Conservation (phyloP, 2,113 vertebrate species). For the Brienomyrus brachyistius region DNA sequence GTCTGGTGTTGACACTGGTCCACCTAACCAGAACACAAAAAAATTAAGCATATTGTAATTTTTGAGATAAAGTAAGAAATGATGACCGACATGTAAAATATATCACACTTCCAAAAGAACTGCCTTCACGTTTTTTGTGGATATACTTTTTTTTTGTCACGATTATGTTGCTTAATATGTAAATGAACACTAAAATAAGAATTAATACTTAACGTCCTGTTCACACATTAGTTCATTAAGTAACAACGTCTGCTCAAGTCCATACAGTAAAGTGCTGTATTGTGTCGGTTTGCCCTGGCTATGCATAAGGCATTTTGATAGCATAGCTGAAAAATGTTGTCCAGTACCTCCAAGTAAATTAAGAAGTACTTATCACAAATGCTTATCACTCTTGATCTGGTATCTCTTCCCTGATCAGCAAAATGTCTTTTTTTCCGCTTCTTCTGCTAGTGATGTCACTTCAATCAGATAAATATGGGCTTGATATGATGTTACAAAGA, state of each 20-base stretch:
- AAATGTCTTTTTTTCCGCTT: not conserved
- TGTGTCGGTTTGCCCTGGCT: not conserved
- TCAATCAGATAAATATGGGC: slow-evolving; percentile 10
- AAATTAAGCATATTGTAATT: not conserved
- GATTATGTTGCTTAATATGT: not conserved
- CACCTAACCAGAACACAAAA: not conserved
- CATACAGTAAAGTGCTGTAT: not conserved
- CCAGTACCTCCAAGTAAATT: not conserved
- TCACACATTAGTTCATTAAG: not conserved
- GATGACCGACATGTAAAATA: not conserved
- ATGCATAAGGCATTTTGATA: not conserved
- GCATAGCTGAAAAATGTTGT: not conserved
- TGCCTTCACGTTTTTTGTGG: not conserved
- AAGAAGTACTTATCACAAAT: not conserved
- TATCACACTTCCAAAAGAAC: not conserved
- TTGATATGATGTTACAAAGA: not conserved
- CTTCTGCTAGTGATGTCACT: not conserved
- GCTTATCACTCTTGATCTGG: not conserved
- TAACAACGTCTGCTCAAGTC: not conserved
- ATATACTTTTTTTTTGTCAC: not conserved
- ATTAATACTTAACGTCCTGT: not conserved
- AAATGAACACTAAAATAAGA: not conserved
- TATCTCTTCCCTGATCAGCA: not conserved
- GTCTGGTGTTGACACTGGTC: not conserved
- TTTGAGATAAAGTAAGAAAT: not conserved